phyloP scores from a whole-genome alignment of 2,797 vertebrate species.

The Syngnathus acus region DNA sequence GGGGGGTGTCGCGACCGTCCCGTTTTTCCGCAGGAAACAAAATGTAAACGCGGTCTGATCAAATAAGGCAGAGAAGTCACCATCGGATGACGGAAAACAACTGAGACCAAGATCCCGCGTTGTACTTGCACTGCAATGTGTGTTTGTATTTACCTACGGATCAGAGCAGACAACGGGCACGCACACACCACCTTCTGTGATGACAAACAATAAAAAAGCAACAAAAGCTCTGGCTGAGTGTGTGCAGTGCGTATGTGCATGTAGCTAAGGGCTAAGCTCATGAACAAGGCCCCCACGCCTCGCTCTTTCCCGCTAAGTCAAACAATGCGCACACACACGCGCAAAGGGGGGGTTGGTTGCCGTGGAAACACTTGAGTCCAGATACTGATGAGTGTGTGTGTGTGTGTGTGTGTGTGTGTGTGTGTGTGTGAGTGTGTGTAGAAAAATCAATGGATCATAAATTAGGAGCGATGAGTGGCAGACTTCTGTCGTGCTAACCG shows the following conservation, averaged over 20 bases:
- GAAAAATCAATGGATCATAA: slow-evolving; percentile 98
- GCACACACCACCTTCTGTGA: neutral
- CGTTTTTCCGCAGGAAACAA: no score
- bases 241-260: slow-evolving; percentile 4
- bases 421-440: slow-evolving; percentile 86
- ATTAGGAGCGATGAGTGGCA: slow-evolving; percentile 89
- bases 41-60: neutral
- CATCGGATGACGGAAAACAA: neutral
- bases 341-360: slow-evolving; percentile 72
- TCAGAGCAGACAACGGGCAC: neutral
- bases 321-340: slow-evolving; percentile 69
- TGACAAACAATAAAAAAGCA: slow-evolving; percentile 3
- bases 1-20: no score
- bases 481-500: slow-evolving; percentile 76
- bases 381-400: slow-evolving; percentile 99
- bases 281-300: slow-evolving; percentile 59
- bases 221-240: neutral
- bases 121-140: neutral
- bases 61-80: neutral
- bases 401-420: slow-evolving; percentile 85
- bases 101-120: neutral
- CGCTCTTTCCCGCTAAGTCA: slow-evolving; percentile 79
- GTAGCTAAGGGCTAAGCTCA: slow-evolving; percentile 30
- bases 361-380: slow-evolving; percentile 94
- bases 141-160: neutral